Evolutionary conservation across 2,797 vertebrate species (phyloP).

Genomic region (Brachyalestes nurse): DNA sequence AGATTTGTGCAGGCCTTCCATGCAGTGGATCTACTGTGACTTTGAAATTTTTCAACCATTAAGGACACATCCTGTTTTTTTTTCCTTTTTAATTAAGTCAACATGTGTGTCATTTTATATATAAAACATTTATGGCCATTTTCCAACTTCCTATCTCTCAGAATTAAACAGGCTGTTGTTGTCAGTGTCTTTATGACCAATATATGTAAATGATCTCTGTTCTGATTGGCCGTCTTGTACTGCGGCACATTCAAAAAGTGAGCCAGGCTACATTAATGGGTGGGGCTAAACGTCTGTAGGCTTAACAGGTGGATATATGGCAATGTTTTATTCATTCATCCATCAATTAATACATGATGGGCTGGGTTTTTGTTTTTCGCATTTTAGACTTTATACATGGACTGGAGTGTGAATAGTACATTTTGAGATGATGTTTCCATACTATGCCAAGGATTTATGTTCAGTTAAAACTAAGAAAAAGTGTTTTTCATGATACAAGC

Average conservation of each 20-base stretch:
- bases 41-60: background rate
- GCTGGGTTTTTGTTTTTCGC: background rate
- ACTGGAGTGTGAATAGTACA: background rate
- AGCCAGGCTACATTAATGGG: too few relatives aligned
- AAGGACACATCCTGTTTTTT: background rate
- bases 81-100: background rate
- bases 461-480: too few relatives aligned
- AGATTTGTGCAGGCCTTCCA: conserved; percentile 9
- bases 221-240: too few relatives aligned
- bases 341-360: background rate
- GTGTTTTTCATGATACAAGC: background rate
- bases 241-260: too few relatives aligned
- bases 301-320: background rate
- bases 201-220: background rate
- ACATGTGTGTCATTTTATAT: background rate
- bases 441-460: too few relatives aligned
- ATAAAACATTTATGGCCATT: background rate
- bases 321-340: too few relatives aligned
- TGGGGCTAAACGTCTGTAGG: too few relatives aligned
- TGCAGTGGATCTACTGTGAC: background rate
- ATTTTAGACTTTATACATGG: background rate
- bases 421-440: background rate
- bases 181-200: background rate
- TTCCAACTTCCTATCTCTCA: background rate
- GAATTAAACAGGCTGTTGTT: background rate